These are phyloP conservation scores for Notiomystis cincta DNA, from an alignment of 2,113 vertebrate species.

Conservation along the genomic window DNA sequence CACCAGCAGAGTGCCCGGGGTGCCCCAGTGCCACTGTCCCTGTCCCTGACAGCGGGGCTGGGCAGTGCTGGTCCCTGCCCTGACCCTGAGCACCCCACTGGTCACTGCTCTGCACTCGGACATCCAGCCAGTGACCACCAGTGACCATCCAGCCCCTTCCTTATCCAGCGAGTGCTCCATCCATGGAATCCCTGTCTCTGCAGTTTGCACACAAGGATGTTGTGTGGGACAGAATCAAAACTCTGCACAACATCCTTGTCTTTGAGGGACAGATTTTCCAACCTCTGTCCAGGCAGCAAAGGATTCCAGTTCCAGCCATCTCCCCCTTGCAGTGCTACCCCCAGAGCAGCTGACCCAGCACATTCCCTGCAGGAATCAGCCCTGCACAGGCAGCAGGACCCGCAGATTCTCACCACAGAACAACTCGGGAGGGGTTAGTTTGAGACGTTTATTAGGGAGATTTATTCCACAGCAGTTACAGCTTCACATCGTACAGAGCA, in stretches of 20 bases:
- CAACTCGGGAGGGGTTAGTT: conserved; percentile 30
- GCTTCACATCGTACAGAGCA: conserved; percentile 53
- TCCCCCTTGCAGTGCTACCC: accelerated
- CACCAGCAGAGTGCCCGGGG: neutral
- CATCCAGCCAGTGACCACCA: neutral
- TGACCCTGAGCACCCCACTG: neutral
- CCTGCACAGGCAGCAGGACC: neutral
- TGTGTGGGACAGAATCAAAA: accelerated
- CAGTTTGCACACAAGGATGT: accelerated
- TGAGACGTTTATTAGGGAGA: conserved; percentile 69
- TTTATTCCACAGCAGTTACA: conserved; percentile 68
- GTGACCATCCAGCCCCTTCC: neutral
- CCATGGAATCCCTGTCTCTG: neutral
- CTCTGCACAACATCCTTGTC: neutral
- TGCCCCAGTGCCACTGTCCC: neutral
- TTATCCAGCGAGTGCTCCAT: accelerated
- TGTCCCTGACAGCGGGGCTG: neutral
- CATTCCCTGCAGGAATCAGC: neutral
- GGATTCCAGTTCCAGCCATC: neutral
- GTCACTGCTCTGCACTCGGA: neutral
- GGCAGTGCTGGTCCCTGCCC: neutral
- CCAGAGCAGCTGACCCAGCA: accelerated
- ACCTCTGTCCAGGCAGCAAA: neutral
- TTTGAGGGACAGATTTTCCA: neutral
- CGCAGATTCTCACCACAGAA: conserved; percentile 52